Percentiles rank a stretch among this genome's conserved stretches.
Evolutionary conservation across 2,113 vertebrate species (phyloP).

Genomic region (Centropristis striata): DNA sequence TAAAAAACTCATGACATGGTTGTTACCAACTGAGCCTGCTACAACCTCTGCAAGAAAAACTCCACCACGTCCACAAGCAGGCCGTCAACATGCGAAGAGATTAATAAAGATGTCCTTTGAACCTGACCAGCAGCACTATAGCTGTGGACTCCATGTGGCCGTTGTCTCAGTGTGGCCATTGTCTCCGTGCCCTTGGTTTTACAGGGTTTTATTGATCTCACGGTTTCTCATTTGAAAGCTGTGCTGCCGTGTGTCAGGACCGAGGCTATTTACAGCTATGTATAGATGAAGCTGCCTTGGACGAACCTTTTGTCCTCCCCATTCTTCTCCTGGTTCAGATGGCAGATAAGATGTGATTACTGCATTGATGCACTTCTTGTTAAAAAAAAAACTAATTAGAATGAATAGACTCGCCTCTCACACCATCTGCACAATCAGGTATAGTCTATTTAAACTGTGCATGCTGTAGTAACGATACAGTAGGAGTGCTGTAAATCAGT

Average conservation of each 20-base stretch:
- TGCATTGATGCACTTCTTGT: conserved; percentile 44
- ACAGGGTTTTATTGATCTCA: conserved; percentile 77
- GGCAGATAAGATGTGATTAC: conserved; percentile 47
- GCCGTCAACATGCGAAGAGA: no score
- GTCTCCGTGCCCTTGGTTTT: conserved; percentile 66
- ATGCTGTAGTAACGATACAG: background rate
- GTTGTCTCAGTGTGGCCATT: conserved; percentile 20
- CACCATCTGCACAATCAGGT: conserved; percentile 5
- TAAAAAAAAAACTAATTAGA: conserved; percentile 38
- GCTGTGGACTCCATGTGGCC: conserved; percentile 25
- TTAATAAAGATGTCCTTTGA: conserved; percentile 8
- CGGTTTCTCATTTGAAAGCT: conserved; percentile 74
- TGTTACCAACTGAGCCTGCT: no score
- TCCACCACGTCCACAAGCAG: no score
- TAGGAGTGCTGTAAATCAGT: background rate
- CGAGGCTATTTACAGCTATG: conserved; percentile 76
- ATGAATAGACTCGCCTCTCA: conserved; percentile 21
- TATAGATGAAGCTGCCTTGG: conserved; percentile 67
- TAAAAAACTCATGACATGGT: no score
- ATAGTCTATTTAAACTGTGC: background rate
- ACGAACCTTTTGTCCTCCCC: conserved; percentile 29
- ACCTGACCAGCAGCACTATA: background rate
- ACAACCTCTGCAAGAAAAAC: no score
- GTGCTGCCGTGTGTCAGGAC: conserved; percentile 55
- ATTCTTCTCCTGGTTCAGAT: conserved; percentile 41